Evolutionary conservation across 37 sponge, comb jelly and placozoan species (phyloP), one percentile per base, ranked within the genome.

Genomic region (Axinella damicornis): DNA sequence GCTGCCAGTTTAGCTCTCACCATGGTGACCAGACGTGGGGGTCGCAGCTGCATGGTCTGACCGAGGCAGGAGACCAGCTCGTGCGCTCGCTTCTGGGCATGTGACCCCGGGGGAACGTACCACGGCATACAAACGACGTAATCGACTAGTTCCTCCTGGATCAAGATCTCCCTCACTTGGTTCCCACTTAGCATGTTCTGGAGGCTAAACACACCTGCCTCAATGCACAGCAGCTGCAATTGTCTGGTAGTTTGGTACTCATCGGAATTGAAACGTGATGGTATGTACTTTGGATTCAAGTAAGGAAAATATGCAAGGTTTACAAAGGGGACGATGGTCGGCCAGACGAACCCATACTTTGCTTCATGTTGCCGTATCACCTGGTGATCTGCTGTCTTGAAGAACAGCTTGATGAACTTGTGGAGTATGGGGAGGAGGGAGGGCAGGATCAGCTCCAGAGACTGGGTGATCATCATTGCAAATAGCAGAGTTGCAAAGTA

Each of bases 401-500:
- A 40, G 58, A 86, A 86, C 40, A 71, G 31, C 0, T 70, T 36
- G 62, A 78, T 78, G 78, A 73, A 35, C 18, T 36, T 21, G 15
- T 46, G 61, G 52, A 83, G 37, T 20, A 6, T 20, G 13, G 20
- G 24, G 30, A 57, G 59, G 33, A 25, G 25, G 0, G 60, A 5
- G 21, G 65, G 62, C 32, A 54, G 34, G n/a, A 73, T 25, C 52
- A 53, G 40, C n/a, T 57, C 38, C n/a, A 71, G 82, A 31, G 78
- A 68, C 22, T 60, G 19, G 31, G 76, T 77, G 14, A 59, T 14
- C 33, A 85, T 20, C 11, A 36, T 53, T 14, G 85, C 55, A 33
- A 69, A 77, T 20, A 85, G 62, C 69, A 85, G 28, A 15, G 58
- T 56, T 22, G 38, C 30, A 53, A 85, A 85, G 63, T 85, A 85